phyloP scores from a whole-genome alignment of 2,113 vertebrate species.

The Hypocryptadius cinnamomeus region DNA sequence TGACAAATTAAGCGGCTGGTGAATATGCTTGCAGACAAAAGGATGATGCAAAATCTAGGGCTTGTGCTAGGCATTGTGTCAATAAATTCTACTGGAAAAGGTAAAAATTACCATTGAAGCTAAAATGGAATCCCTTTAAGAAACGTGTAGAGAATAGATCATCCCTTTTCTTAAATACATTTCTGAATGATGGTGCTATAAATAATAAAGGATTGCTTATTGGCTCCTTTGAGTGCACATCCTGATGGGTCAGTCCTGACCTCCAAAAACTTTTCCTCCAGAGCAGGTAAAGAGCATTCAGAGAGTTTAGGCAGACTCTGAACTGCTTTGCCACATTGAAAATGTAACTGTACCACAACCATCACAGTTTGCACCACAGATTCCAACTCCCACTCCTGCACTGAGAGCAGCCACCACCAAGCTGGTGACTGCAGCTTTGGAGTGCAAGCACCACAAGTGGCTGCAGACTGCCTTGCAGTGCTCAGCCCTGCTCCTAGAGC shows the following conservation, averaged over 20 bases:
- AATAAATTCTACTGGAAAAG: slow-evolving; percentile 76
- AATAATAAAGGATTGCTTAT: slow-evolving; percentile 27
- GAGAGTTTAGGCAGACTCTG: neutral
- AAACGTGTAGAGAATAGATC: slow-evolving; percentile 64
- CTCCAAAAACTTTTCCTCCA: neutral
- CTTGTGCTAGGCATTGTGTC: slow-evolving; percentile 71
- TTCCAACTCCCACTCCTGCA: neutral
- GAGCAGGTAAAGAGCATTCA: neutral
- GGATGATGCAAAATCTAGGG: slow-evolving; percentile 67
- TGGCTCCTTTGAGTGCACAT: neutral
- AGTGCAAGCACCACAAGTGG: neutral
- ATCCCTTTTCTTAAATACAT: slow-evolving; percentile 59
- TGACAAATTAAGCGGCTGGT: slow-evolving; percentile 85
- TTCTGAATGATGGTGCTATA: slow-evolving; percentile 40
- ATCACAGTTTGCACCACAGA: neutral
- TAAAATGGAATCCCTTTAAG: slow-evolving; percentile 74
- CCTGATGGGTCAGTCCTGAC: slow-evolving; percentile 16
- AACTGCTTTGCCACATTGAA: neutral
- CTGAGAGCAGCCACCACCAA: neutral
- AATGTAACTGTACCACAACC: neutral
- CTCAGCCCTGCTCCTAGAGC: neutral
- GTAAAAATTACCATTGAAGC: slow-evolving; percentile 72
- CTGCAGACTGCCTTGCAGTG: neutral
- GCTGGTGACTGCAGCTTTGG: neutral
- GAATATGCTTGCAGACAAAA: slow-evolving; percentile 80